phyloP scores from a whole-genome alignment of 1,140 invertebrate genomes.

The Eubasilissa regina region DNA sequence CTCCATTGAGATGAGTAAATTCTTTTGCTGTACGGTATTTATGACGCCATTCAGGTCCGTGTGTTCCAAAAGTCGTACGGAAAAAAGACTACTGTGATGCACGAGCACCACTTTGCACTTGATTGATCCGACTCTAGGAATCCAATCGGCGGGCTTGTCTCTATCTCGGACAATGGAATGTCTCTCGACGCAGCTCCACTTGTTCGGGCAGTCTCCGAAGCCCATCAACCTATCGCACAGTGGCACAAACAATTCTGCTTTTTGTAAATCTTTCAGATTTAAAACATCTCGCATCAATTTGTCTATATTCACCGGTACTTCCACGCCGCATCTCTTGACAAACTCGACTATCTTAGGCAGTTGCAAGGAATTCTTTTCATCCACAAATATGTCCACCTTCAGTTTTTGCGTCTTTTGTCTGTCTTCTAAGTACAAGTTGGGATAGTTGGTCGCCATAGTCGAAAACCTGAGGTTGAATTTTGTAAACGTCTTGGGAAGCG shows the following conservation, averaged over 20 bases:
- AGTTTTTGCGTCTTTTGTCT: conserved; percentile 58
- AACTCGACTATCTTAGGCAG: conserved; percentile 68
- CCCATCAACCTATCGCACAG: conserved; percentile 64
- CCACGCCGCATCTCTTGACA: conserved; percentile 65
- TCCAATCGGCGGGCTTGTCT: conserved; percentile 64
- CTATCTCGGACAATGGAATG: conserved; percentile 20
- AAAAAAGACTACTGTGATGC: conserved; percentile 63
- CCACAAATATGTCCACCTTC: conserved; percentile 66
- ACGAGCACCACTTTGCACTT: conserved; percentile 67
- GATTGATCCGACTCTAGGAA: conserved; percentile 65
- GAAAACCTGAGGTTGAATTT: conserved; percentile 67
- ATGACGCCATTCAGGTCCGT: conserved; percentile 54
- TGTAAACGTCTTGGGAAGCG: conserved; percentile 65
- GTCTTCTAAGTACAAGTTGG: conserved; percentile 64
- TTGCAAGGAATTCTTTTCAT: conserved; percentile 65
- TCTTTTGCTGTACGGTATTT: conserved; percentile 64
- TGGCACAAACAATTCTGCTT: conserved; percentile 64
- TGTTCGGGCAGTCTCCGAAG: conserved; percentile 62
- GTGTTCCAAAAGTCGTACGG: conserved; percentile 63
- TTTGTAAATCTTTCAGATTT: conserved; percentile 62
- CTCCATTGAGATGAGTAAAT: conserved; percentile 64
- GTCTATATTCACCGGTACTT: conserved; percentile 62
- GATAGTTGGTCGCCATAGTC: conserved; percentile 66
- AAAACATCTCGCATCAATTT: conserved; percentile 62
- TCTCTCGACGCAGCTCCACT: background rate